phyloP scores from a whole-genome alignment of 2,113 vertebrate species.

The Limanda limanda region DNA sequence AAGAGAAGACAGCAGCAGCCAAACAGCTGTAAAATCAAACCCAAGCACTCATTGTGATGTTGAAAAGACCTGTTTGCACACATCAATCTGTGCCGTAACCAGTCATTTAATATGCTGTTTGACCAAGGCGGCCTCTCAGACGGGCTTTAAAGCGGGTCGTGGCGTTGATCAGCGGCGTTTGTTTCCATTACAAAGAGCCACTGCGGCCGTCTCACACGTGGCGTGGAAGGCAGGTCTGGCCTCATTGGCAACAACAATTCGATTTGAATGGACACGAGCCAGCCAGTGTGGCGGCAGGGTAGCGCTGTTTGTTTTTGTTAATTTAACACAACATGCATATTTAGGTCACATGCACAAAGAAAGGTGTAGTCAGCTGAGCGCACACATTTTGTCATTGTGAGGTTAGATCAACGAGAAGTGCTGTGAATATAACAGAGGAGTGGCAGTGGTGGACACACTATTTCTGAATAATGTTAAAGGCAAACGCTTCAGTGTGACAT shows the following conservation, averaged over 20 bases:
- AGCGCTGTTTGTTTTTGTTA: neutral
- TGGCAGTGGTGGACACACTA: neutral
- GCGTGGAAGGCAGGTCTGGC: conserved; percentile 37
- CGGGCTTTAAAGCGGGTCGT: conserved; percentile 24
- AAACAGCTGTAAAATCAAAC: conserved; percentile 31
- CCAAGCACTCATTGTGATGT: conserved; percentile 7
- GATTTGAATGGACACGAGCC: conserved; percentile 45
- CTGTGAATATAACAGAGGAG: neutral
- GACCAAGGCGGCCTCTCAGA: conserved; percentile 31
- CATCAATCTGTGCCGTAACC: conserved; percentile 6
- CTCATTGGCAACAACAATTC: conserved; percentile 43
- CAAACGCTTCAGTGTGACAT: neutral
- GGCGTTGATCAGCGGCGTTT: conserved; percentile 49
- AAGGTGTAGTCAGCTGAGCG: conserved; percentile 1
- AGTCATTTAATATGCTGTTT: conserved; percentile 48
- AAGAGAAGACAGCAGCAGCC: conserved; percentile 5
- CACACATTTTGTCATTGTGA: conserved; percentile 23
- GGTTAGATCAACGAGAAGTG: conserved; percentile 4
- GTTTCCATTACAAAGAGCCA: conserved; percentile 60
- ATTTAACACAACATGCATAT: conserved; percentile 37
- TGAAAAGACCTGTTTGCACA: conserved; percentile 21
- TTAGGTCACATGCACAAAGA: conserved; percentile 21
- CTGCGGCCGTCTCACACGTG: conserved; percentile 35
- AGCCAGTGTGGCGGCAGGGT: conserved; percentile 13
- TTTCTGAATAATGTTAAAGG: neutral